phyloP scores from a whole-genome alignment of 2,888 invertebrate species.

The Auanema freiburgensis region DNA sequence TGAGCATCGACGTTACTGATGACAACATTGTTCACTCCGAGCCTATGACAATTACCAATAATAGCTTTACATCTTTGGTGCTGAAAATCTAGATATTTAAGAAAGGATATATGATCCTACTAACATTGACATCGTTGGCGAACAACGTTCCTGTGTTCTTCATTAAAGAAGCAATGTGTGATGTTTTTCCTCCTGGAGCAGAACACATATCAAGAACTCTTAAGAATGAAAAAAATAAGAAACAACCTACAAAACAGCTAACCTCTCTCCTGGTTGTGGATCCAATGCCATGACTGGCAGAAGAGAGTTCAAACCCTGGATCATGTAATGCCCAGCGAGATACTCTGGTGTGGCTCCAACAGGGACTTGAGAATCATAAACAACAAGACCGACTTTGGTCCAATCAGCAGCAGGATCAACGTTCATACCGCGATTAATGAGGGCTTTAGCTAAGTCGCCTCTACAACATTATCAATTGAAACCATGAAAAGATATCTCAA shows the following conservation, averaged over 20 bases:
- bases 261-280: constrained; percentile 77
- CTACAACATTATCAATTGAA: constrained; percentile 23
- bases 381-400: constrained; percentile 95
- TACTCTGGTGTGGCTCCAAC: constrained; percentile 95
- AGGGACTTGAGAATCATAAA: constrained; percentile 93
- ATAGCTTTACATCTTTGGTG: constrained; percentile 66
- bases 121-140: constrained; percentile 86
- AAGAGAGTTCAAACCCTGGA: constrained; percentile 81
- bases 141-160: constrained; percentile 87
- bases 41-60: constrained; percentile 91
- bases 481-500: background rate
- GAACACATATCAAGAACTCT: constrained; percentile 90
- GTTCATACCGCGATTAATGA: constrained; percentile 95
- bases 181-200: constrained; percentile 97
- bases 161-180: constrained; percentile 94
- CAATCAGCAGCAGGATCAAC: constrained; percentile 96
- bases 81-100: constrained; percentile 60
- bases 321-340: constrained; percentile 93
- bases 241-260: background rate
- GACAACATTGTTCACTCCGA: constrained; percentile 91
- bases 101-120: constrained; percentile 11
- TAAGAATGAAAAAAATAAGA: constrained; percentile 5
- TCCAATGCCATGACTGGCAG: constrained; percentile 96
- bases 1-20: constrained; percentile 87
- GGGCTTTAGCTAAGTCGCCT: constrained; percentile 70